Conservation (phyloP, 2,888 invertebrate genomes). For the Entomobrya multifasciata region DNA sequence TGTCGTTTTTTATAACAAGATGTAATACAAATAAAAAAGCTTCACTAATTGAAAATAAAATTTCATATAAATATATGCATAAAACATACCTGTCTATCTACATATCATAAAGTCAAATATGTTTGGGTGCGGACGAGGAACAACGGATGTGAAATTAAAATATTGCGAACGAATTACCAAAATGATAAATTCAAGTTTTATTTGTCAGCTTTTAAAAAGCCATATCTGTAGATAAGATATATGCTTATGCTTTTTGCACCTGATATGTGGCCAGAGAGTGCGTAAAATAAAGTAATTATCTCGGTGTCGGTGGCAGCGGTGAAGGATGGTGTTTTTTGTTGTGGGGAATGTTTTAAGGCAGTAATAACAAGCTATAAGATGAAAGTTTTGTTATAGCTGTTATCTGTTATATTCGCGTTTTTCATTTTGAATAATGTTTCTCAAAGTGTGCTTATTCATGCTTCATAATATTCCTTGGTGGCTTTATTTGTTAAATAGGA, state of each 20-base stretch:
- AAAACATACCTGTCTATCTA: no score
- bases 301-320: neutral
- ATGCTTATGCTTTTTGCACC: no score
- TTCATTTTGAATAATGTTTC: no score
- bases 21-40: neutral
- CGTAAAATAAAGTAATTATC: constrained; percentile 65
- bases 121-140: constrained; percentile 57
- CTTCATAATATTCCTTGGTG: constrained; percentile 8
- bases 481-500: constrained; percentile 23
- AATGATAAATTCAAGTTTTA: constrained; percentile 48
- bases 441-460: neutral
- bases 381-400: no score
- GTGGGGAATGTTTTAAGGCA: neutral
- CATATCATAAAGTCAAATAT: neutral
- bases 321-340: neutral
- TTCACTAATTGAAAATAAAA: neutral
- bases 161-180: constrained; percentile 57
- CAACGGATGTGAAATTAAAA: constrained; percentile 59
- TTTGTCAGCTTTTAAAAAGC: constrained; percentile 53
- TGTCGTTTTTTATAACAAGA: no score
- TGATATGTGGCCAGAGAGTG: constrained; percentile 11
- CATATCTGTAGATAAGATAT: constrained; percentile 24
- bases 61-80: neutral
- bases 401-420: neutral
- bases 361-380: neutral